These are phyloP conservation scores for Lophius americanus DNA, from an alignment of 2,797 vertebrate species.

Conservation along the genomic window DNA sequence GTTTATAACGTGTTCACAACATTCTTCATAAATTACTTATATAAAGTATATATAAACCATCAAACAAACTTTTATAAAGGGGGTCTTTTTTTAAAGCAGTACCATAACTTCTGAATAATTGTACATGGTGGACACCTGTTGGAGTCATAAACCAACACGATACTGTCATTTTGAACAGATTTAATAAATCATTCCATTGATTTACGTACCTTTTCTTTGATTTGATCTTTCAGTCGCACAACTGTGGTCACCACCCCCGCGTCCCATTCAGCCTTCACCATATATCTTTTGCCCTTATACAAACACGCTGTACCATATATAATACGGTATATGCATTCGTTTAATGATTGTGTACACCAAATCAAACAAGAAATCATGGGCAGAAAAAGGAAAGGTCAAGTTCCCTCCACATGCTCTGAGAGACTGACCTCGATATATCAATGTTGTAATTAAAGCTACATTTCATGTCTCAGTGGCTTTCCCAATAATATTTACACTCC, in stretches of 20 bases:
- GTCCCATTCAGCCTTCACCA: conserved; percentile 30
- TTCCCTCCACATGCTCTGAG: conserved; percentile 60
- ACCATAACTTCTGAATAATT: background rate
- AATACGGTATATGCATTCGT: conserved; percentile 65
- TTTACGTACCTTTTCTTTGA: conserved; percentile 38
- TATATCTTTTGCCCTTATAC: conserved; percentile 56
- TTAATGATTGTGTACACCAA: conserved; percentile 68
- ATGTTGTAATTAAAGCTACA: conserved; percentile 82
- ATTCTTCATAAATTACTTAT: too few relatives aligned
- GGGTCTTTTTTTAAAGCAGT: too few relatives aligned
- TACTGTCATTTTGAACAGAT: conserved; percentile 11
- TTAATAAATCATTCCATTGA: conserved; percentile 29
- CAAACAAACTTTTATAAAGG: too few relatives aligned
- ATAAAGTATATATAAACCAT: too few relatives aligned
- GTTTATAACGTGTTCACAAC: too few relatives aligned
- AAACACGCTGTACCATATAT: conserved; percentile 70
- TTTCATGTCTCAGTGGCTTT: conserved; percentile 81
- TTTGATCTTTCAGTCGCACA: conserved; percentile 35
- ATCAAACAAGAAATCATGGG: conserved; percentile 66
- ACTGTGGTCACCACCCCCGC: conserved; percentile 11
- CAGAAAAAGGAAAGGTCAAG: conserved; percentile 67
- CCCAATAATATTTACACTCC: conserved; percentile 79
- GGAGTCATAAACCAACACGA: background rate
- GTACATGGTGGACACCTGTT: background rate
- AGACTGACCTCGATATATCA: conserved; percentile 76